Base-by-base conservation (phyloP, 2,888 invertebrate species). In the Alviniconcha strummeri region DNA sequence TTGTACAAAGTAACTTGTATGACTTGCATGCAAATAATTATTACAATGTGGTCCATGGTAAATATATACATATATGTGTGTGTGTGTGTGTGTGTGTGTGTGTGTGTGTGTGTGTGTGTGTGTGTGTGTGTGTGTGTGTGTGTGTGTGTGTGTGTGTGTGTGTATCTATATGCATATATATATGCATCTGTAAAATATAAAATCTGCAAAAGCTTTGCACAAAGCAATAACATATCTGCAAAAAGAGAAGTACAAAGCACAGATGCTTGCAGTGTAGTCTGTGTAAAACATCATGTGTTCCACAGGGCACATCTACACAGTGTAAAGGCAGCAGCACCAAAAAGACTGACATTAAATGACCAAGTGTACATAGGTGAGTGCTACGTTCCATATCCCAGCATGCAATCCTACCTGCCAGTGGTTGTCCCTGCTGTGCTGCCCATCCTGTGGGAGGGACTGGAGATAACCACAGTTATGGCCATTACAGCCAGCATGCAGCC, bases 391-490 rank as follows among this genome's bases (percentile, higher is more conserved):
- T 57, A 60, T 52, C 80, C 80, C 67, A 80, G 17, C 79, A 79
- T 82, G 82, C 82, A 75, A 17, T 74, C 82, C 75, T 82, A 82
- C 82, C 82, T 82, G 82, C 82, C 82, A 82, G 19, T 82, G 82
- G 17, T 77, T 69, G 69, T 82, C 77, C 17, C 82, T 77, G 17
- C 67, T 77, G 64, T 54, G 36, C 8, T 19, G 76, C 54, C 56
- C 54, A 67, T 82, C 82, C 71, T 76, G 76, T 19, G 77, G 82
- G 56, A 82, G 55, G 55, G 67, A 76, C 82, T 82, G 82, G 69
- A 78, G 60, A 78, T 15, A 82, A 82, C 57, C 64, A 81, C 36
- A 36, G 36, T 36, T 36, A 36, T 36, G 36, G 36, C 36, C 36
- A 36, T 36, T 36, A 36, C 36, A 36, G 36, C 36, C 36, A 36